phyloP scores from a whole-genome alignment of 1,140 invertebrate species.

The Aphis gossypii region DNA sequence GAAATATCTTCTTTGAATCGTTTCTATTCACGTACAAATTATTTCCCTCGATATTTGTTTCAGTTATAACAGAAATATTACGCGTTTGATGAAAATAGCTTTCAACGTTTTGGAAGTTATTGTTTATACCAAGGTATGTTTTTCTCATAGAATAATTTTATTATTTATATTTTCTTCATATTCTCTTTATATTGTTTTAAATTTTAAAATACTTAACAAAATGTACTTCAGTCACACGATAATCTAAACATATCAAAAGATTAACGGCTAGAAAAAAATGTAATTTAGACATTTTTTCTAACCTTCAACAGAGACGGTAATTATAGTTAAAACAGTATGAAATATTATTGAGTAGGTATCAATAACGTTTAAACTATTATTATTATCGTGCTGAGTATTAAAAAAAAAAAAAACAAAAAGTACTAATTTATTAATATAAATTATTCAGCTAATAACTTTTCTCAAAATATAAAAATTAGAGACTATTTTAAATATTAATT shows the following conservation, averaged over 20 bases:
- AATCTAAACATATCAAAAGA: not conserved
- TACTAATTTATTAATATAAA: not conserved
- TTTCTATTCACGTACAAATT: not conserved
- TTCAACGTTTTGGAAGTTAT: not conserved
- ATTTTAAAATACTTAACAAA: not conserved
- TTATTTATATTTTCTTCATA: not conserved
- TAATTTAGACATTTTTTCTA: too few species aligned
- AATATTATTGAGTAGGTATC: too few species aligned
- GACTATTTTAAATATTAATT: not conserved
- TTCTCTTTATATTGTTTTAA: not conserved
- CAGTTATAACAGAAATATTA: not conserved
- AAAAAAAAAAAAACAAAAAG: not conserved
- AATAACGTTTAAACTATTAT: too few species aligned
- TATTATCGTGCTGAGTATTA: too few species aligned
- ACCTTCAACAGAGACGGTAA: too few species aligned
- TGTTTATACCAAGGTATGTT: too few species aligned
- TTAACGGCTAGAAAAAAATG: not conserved
- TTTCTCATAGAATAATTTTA: not conserved
- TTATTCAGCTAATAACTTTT: not conserved
- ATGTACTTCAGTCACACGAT: not conserved
- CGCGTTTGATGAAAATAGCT: not conserved
- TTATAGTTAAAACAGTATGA: too few species aligned
- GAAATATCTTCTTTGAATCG: not conserved
- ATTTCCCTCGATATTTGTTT: not conserved
- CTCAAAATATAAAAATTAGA: not conserved